Evolutionary conservation across 2,113 vertebrate species (phyloP).

Genomic region (Dolichotis patagonum): DNA sequence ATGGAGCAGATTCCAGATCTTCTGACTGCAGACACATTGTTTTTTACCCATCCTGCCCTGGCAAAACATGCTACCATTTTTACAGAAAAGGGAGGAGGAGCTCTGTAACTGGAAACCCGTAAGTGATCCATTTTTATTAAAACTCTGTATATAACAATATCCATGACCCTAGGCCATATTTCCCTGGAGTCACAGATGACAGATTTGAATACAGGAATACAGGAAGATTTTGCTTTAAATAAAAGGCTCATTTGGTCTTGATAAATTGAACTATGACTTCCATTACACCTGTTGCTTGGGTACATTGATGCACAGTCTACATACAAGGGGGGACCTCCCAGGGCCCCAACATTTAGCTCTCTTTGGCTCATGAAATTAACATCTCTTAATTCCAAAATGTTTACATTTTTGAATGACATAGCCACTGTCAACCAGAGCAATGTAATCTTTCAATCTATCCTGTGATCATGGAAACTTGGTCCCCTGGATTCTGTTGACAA

Average conservation of each 20-base stretch:
- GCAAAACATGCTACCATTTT: not conserved
- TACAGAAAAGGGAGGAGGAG: not conserved
- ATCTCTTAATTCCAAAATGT: not conserved
- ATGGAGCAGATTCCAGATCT: not conserved
- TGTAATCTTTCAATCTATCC: not conserved
- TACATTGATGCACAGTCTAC: not conserved
- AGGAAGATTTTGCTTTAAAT: constrained; percentile 58
- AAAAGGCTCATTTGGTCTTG: constrained; percentile 45
- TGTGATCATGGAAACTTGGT: not conserved
- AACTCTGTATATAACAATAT: not conserved
- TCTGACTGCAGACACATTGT: not conserved
- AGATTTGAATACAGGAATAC: constrained; percentile 54
- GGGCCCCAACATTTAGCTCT: not conserved
- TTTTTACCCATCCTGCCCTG: not conserved
- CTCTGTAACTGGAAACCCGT: not conserved
- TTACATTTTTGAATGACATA: not conserved
- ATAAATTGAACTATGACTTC: constrained; percentile 63
- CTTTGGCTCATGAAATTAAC: not conserved
- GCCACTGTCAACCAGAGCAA: not conserved
- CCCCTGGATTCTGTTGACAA: not conserved
- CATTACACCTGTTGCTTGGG: not conserved
- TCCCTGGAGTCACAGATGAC: constrained; percentile 39
- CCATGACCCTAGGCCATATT: not conserved
- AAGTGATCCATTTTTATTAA: constrained; percentile 22
- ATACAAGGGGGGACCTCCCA: not conserved